phyloP scores from a whole-genome alignment of 2,888 invertebrate genomes.

The Eustalomyia histrio region DNA sequence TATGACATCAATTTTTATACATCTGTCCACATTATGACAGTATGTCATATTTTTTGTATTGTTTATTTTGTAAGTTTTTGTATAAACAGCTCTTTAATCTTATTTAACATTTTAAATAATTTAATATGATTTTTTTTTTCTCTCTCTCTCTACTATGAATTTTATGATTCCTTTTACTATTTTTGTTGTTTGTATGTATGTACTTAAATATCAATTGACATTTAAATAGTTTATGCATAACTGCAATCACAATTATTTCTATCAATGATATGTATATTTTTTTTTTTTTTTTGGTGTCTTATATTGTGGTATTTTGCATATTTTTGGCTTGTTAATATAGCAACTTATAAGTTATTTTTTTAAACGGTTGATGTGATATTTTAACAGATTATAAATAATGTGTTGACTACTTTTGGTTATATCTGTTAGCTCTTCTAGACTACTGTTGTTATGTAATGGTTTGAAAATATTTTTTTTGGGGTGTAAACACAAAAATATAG shows the following conservation, averaged over 20 bases:
- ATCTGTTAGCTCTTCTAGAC: not conserved
- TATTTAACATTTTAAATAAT: constrained; percentile 15
- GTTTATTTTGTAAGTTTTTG: not conserved
- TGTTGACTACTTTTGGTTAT: constrained; percentile 58
- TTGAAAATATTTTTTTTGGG: constrained; percentile 17
- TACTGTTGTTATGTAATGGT: constrained; percentile 20
- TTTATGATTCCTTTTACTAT: constrained; percentile 13
- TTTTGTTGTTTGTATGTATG: not conserved
- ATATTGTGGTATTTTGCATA: constrained; percentile 7
- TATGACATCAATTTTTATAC: constrained; percentile 29
- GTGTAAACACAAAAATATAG: constrained; percentile 39
- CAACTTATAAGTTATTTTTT: not conserved
- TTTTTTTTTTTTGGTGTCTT: constrained; percentile 21
- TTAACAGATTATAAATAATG: constrained; percentile 62
- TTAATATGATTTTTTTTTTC: not conserved
- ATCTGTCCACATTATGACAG: constrained; percentile 25
- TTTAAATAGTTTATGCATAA: constrained; percentile 61
- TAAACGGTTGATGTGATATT: constrained; percentile 53
- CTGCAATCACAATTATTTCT: constrained; percentile 54
- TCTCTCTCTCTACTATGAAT: constrained; percentile 7
- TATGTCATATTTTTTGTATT: constrained; percentile 38
- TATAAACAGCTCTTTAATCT: not conserved
- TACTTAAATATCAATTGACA: constrained; percentile 53
- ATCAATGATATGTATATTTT: constrained; percentile 48
- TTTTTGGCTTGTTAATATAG: constrained; percentile 20